These are phyloP conservation scores for Aelia acuminata DNA, from an alignment of 2,888 invertebrate species.

Conservation along the genomic window DNA sequence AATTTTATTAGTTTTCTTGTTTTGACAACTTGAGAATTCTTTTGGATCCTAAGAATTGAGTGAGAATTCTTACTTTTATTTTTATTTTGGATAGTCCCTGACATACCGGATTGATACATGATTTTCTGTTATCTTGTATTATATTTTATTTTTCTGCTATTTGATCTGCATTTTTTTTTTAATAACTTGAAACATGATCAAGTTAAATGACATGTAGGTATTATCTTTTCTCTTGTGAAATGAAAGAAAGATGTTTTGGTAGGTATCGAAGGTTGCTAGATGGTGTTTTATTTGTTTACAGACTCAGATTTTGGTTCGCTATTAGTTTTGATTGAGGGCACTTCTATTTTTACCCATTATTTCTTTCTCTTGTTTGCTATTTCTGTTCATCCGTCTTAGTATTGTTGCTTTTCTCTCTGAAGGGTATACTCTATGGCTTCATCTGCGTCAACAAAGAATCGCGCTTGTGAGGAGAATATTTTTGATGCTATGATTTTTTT, in stretches of 20 bases:
- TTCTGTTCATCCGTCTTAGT: neutral
- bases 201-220: neutral
- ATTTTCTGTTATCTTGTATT: neutral
- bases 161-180: neutral
- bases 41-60: no score
- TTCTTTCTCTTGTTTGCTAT: constrained; percentile 19
- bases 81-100: no score
- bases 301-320: neutral
- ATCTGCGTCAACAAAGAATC: neutral
- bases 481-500: neutral
- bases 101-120: neutral
- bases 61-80: no score
- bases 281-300: constrained; percentile 35
- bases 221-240: neutral
- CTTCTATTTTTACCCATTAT: constrained; percentile 20
- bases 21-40: no score
- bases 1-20: no score
- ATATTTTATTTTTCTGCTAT: neutral
- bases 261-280: constrained; percentile 1
- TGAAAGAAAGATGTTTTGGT: neutral
- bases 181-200: neutral
- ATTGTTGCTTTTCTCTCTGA: neutral
- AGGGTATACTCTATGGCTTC: neutral
- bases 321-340: constrained; percentile 20
- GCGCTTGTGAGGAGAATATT: neutral